Conservation (phyloP, 2,797 vertebrate species). For the Enteromius paludinosus region DNA sequence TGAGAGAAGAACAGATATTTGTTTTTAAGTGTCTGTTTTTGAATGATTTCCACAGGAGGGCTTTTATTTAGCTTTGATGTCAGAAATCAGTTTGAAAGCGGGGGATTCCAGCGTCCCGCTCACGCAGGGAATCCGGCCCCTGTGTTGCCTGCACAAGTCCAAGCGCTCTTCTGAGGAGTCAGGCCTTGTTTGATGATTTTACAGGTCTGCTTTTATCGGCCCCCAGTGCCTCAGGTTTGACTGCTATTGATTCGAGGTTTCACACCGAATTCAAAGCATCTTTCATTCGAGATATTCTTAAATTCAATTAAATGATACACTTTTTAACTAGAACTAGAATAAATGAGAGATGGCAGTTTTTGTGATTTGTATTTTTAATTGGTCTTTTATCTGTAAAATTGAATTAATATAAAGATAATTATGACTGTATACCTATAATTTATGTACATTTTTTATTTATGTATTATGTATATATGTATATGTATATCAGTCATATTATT, state of each 20-base stretch:
- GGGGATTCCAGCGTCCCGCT: conserved; percentile 58
- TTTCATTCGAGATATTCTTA: conserved; percentile 30
- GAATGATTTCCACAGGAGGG: conserved; percentile 49
- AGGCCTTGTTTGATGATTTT: conserved; percentile 58
- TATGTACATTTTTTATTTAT: too few species aligned
- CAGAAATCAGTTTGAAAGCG: conserved; percentile 62
- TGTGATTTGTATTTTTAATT: too few species aligned
- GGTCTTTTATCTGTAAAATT: background rate
- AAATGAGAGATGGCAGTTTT: background rate
- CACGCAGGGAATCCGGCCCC: background rate
- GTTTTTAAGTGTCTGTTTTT: conserved; percentile 58
- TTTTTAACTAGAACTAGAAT: background rate
- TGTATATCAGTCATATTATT: background rate
- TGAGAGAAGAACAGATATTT: conserved; percentile 58
- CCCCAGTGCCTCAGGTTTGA: conserved; percentile 43
- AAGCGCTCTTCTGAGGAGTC: conserved; percentile 51
- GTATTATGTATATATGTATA: background rate
- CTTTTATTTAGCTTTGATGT: conserved; percentile 72
- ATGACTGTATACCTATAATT: too few species aligned
- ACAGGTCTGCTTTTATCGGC: conserved; percentile 58
- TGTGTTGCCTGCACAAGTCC: conserved; percentile 56
- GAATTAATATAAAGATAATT: background rate
- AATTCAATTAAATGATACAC: background rate
- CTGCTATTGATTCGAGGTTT: conserved; percentile 50
- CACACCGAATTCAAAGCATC: conserved; percentile 50